Evolutionary conservation across 2,113 vertebrate species (phyloP).

Genomic region (Microcebus griseorufus): DNA sequence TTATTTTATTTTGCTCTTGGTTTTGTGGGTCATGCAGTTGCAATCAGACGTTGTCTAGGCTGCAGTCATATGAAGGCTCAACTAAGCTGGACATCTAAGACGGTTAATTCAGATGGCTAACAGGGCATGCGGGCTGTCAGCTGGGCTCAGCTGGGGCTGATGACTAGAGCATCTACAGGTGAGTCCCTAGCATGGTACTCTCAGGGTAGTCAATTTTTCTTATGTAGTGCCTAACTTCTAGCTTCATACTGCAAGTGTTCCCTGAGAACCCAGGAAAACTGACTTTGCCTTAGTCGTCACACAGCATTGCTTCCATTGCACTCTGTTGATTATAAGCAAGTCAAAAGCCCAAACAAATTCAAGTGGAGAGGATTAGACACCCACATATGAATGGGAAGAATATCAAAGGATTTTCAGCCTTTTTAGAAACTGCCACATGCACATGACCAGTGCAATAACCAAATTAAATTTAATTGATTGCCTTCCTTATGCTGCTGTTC

Average conservation of each 20-base stretch:
- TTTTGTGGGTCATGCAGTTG: background rate
- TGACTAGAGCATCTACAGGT: fast-evolving
- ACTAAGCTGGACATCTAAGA: background rate
- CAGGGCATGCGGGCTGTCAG: no score
- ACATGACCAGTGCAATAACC: background rate
- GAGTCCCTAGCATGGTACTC: background rate
- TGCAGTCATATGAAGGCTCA: background rate
- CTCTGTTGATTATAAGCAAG: background rate
- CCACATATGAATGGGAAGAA: background rate
- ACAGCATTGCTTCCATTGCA: background rate
- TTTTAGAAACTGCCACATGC: background rate
- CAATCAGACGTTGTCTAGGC: background rate
- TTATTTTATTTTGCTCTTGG: background rate
- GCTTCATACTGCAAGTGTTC: background rate
- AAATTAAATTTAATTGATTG: conserved; percentile 10
- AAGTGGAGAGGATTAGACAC: background rate
- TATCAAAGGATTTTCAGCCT: background rate
- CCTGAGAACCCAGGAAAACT: background rate
- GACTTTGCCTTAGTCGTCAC: background rate
- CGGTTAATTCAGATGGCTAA: background rate
- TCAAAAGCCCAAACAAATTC: background rate
- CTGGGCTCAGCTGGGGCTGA: background rate
- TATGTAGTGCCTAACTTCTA: background rate
- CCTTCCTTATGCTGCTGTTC: background rate
- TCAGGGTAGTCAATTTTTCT: background rate